Conservation (phyloP, 2,888 invertebrate species). For the Venusia cambrica region DNA sequence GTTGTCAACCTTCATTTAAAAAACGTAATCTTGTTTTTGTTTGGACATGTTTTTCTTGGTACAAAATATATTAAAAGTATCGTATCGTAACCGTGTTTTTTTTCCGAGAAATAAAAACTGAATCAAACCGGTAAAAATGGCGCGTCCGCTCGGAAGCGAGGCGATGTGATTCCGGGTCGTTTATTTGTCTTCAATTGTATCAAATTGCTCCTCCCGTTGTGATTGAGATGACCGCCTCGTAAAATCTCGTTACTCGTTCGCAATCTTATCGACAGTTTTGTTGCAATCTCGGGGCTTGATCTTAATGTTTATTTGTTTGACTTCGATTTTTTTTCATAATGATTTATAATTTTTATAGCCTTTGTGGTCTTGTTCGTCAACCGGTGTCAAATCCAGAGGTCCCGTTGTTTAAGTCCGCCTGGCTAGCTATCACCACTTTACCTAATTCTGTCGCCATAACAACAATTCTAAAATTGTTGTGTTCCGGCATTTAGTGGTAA, state of each 20-base stretch:
- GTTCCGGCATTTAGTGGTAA: no score
- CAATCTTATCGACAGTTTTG: slow-evolving; percentile 41
- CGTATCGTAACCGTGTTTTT: slow-evolving; percentile 6
- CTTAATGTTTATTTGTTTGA: slow-evolving; percentile 33
- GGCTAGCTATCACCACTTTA: no score
- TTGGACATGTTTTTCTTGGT: no score
- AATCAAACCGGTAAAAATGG: slow-evolving; percentile 14
- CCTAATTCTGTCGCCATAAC: no score
- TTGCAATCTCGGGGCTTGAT: slow-evolving; percentile 30
- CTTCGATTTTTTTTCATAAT: slow-evolving; percentile 4
- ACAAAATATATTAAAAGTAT: no score
- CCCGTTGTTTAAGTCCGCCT: no score
- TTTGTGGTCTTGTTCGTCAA: no score
- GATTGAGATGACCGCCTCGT: slow-evolving; percentile 56
- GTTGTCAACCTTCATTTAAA: no score
- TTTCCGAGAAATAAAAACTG: slow-evolving; percentile 5
- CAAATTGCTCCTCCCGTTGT: slow-evolving; percentile 57
- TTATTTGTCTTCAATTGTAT: slow-evolving; percentile 70
- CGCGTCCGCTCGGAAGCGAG: slow-evolving; percentile 14
- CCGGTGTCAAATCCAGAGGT: no score
- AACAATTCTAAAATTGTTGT: no score
- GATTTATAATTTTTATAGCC: no score
- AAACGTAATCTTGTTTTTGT: no score
- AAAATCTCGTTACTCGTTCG: slow-evolving; percentile 49
- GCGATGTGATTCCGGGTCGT: slow-evolving; percentile 40